phyloP scores from a whole-genome alignment of 2,797 vertebrate species.

The Petrocephalus sullivani region DNA sequence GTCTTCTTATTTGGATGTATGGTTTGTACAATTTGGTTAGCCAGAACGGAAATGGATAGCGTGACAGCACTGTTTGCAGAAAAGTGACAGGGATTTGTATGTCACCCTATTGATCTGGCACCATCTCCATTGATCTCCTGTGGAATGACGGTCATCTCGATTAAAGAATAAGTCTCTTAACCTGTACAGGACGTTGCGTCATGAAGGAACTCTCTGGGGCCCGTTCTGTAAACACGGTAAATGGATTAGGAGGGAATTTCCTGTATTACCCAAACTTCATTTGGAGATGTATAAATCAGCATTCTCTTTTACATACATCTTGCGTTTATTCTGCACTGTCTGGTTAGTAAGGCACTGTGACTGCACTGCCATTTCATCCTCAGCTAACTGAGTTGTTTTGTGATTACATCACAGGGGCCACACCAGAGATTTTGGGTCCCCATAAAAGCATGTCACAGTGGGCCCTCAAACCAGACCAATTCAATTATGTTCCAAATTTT shows the following conservation, averaged over 20 bases:
- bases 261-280: constrained; percentile 45
- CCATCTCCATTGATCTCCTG: constrained; percentile 47
- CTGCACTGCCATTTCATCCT: constrained; percentile 27
- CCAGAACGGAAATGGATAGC: constrained; percentile 37
- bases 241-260: constrained; percentile 44
- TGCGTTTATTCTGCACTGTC: constrained; percentile 22
- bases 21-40: constrained; percentile 18
- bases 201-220: constrained; percentile 41
- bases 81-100: constrained; percentile 53
- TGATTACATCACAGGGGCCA: background rate
- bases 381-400: background rate
- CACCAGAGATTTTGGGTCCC: background rate
- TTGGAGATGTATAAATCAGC: constrained; percentile 45
- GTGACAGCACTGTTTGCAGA: constrained; percentile 41
- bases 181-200: constrained; percentile 46
- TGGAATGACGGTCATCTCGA: constrained; percentile 44
- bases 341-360: constrained; percentile 26
- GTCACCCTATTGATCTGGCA: constrained; percentile 53
- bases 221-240: constrained; percentile 47
- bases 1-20: constrained; percentile 30
- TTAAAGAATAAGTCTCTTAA: constrained; percentile 52
- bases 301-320: constrained; percentile 41
- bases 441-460: background rate
- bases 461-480: background rate
- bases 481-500: background rate